Conservation (phyloP, 1,140 invertebrate genomes). For the Drosophila pachea region DNA sequence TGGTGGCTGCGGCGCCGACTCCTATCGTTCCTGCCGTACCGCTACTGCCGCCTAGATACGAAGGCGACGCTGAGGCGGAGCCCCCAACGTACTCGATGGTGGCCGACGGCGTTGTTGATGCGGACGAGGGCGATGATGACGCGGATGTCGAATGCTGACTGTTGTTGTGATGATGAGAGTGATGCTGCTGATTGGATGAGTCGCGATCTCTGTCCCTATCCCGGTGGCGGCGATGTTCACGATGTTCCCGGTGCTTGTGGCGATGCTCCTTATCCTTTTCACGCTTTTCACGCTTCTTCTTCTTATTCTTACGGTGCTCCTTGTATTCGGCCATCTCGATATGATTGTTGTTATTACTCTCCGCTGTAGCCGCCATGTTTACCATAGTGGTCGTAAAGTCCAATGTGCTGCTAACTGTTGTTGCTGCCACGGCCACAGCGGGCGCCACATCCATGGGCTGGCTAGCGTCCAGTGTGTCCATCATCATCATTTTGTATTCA, state of each 20-base stretch:
- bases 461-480: constrained; percentile 70
- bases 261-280: constrained; percentile 75
- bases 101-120: constrained; percentile 71
- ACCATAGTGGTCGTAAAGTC: constrained; percentile 69
- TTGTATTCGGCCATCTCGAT: constrained; percentile 75
- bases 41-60: constrained; percentile 48
- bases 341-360: constrained; percentile 69
- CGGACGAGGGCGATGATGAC: constrained; percentile 74
- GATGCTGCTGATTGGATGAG: constrained; percentile 37
- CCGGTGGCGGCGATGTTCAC: constrained; percentile 57
- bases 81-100: constrained; percentile 72
- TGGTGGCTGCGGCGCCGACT: constrained; percentile 58
- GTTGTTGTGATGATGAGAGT: constrained; percentile 54
- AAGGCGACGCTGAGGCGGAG: constrained; percentile 71
- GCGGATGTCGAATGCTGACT: constrained; percentile 73
- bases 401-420: constrained; percentile 47
- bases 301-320: constrained; percentile 76
- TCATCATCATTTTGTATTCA: constrained; percentile 75
- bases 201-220: constrained; percentile 57
- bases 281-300: constrained; percentile 77
- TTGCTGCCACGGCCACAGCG: constrained; percentile 64
- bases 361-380: constrained; percentile 67
- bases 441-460: constrained; percentile 70
- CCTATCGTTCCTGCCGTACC: constrained; percentile 18
- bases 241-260: constrained; percentile 63